Evolutionary conservation across 2,888 invertebrate species (phyloP), one percentile per base, ranked within the genome.

Genomic region (Vesta saturnalis): DNA sequence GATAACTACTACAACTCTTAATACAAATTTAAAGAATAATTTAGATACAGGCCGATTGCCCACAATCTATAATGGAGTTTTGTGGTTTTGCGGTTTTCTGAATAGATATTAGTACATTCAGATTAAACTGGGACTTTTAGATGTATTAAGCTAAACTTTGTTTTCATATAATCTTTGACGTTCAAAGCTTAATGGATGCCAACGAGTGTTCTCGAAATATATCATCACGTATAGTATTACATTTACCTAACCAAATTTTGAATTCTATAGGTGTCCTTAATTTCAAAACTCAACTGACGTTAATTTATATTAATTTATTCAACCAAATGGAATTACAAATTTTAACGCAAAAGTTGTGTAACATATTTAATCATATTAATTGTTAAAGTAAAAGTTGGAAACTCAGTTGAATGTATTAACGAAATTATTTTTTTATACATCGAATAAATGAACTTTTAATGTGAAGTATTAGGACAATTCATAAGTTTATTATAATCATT

Each of bases 161-260:
- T 58, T 64, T 15, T 43, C 18, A 39, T 47, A 64, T 57, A 43
- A 64, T 64, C 64, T 39, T 49, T 64, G 52, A 49, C 49, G 49
- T 64, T 63, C 56, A 47, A 56, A 56, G 57, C 30, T 52, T 39
- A 52, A 49, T 55, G 43, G 21, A 47, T n/a, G 43, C 35, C 47
- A 18, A 43, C 21, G 23, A 23, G 22, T 56, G 58, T 64, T 62
- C 55, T 30, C 46, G 39, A 19, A 57, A 64, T 47, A 47, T 30
- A 19, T 12, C 39, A 43, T 56, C 57, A 57, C 63, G 57, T 63
- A 57, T 63, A 64, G 58, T 57, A 49, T 64, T 64, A 43, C 35
- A 64, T 64, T 64, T 52, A 16, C 47, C n/a, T 21, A 52, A 52
- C 52, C 10, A 19, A 8, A 52, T 21, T 15, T 4, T 47, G 47